These are phyloP conservation scores for Carettochelys insculpta DNA, from an alignment of 2,113 vertebrate genomes.

Conservation along the genomic window DNA sequence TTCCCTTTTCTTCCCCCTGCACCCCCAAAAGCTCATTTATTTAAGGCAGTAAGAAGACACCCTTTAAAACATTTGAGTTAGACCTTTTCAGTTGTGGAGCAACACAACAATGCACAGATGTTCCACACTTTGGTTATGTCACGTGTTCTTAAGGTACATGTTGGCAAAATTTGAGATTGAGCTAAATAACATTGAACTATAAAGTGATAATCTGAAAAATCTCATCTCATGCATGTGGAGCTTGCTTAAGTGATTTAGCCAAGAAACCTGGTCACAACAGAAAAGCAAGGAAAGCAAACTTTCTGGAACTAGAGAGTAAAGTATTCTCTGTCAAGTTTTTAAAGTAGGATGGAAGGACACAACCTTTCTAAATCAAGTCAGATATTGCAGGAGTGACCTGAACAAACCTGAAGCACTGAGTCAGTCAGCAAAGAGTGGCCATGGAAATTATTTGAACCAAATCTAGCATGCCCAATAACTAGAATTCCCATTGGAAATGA, in stretches of 20 bases:
- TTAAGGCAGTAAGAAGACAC: not conserved
- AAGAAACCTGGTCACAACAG: not conserved
- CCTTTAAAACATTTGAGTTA: not conserved
- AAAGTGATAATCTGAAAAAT: not conserved
- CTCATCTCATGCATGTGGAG: not conserved
- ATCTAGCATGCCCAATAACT: not conserved
- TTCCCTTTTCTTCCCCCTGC: no score
- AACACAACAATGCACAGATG: fast-evolving
- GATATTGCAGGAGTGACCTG: not conserved
- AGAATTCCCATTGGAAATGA: not conserved
- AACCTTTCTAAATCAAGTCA: not conserved
- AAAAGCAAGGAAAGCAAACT: not conserved
- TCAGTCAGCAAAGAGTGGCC: not conserved
- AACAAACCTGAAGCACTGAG: not conserved
- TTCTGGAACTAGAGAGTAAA: not conserved
- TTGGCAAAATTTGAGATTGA: not conserved
- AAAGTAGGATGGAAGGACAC: not conserved
- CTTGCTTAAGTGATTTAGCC: not conserved
- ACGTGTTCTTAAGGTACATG: not conserved
- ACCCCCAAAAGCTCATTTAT: not conserved
- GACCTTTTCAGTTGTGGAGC: not conserved
- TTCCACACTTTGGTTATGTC: not conserved
- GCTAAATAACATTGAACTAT: not conserved
- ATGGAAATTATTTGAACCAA: not conserved
- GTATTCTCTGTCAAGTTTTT: not conserved